Conservation (phyloP, 2,797 vertebrate genomes). For the Falco rusticolus region DNA sequence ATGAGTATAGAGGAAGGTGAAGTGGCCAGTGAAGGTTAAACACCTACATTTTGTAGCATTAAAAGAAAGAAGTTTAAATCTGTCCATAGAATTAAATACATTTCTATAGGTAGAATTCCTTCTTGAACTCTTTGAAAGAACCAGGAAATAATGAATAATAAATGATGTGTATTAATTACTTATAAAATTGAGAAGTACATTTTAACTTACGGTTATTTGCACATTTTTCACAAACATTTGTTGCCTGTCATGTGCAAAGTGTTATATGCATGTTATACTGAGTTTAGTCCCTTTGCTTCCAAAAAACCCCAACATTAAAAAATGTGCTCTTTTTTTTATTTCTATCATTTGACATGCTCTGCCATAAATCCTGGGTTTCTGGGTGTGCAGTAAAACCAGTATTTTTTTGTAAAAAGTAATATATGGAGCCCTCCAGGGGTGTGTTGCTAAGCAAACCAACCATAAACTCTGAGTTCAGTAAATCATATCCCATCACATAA, state of each 20-base stretch:
- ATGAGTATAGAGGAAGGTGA: not conserved
- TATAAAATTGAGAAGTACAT: not conserved
- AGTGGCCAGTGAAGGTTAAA: not conserved
- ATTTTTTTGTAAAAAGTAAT: slow-evolving; percentile 46
- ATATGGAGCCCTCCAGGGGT: not conserved
- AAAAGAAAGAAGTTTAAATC: not conserved
- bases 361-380: slow-evolving; percentile 12
- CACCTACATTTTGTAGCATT: not conserved
- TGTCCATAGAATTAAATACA: not conserved
- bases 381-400: not conserved
- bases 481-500: slow-evolving; percentile 24
- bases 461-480: slow-evolving; percentile 30
- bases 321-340: not conserved
- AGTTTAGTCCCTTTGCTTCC: not conserved
- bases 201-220: not conserved
- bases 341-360: not conserved
- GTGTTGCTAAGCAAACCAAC: slow-evolving; percentile 30
- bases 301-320: not conserved
- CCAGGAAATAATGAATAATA: not conserved
- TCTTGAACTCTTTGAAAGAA: not conserved
- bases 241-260: not conserved
- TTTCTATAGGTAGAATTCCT: not conserved
- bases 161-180: not conserved
- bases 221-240: not conserved
- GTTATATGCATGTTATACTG: not conserved